phyloP scores from a whole-genome alignment of 2,797 vertebrate genomes.

The Carduelis carduelis region DNA sequence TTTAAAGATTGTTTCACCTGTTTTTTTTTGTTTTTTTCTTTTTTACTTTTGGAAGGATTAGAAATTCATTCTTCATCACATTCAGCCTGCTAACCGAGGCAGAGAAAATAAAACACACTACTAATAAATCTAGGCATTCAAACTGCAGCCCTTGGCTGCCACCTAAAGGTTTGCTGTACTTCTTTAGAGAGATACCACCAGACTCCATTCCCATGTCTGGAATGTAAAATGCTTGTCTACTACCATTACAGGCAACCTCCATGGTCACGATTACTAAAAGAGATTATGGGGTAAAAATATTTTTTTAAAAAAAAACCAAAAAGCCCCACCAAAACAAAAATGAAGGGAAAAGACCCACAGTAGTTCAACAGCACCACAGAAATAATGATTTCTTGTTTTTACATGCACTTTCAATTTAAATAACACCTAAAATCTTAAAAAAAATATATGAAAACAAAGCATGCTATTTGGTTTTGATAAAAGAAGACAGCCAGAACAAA shows the following conservation, averaged over 20 bases:
- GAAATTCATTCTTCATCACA: background rate
- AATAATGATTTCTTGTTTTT: background rate
- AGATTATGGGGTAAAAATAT: background rate
- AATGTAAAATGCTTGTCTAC: background rate
- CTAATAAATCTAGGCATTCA: conserved; percentile 42
- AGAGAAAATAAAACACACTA: conserved; percentile 33
- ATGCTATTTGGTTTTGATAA: background rate
- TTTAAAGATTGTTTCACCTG: background rate
- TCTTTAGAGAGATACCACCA: background rate
- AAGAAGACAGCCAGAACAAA: background rate
- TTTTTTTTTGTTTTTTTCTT: background rate
- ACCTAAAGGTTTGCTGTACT: conserved; percentile 75
- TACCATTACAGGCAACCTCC: background rate
- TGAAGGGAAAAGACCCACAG: fast-evolving
- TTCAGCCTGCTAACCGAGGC: background rate
- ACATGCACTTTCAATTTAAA: background rate
- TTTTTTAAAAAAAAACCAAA: background rate
- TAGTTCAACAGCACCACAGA: background rate
- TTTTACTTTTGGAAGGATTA: background rate
- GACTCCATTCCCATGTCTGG: background rate
- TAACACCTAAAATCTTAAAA: background rate
- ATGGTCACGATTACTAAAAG: background rate
- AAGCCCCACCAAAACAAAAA: background rate
- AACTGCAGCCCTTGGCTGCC: conserved; percentile 78
- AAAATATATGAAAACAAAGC: background rate